Conservation (phyloP, 2,113 vertebrate genomes). For the Psammodynastes pulverulentus region DNA sequence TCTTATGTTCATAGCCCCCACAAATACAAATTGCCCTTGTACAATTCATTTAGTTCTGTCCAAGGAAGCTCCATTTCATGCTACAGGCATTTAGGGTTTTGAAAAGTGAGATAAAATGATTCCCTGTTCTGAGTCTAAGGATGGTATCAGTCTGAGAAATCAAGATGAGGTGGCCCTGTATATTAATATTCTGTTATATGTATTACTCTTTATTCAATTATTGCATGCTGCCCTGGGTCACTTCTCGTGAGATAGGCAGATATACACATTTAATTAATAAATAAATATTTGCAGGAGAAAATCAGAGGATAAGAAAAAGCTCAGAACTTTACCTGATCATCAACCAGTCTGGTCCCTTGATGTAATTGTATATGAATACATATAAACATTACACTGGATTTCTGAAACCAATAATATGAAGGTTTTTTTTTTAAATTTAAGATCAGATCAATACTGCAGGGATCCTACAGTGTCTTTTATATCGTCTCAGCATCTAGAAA, state of each 20-base stretch:
- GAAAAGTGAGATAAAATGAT: not conserved
- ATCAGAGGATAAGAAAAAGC: not conserved
- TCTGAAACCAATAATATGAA: conserved; percentile 26
- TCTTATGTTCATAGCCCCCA: not conserved
- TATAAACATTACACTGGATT: not conserved
- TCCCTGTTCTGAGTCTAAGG: not conserved
- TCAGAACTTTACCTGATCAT: not conserved
- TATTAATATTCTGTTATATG: not conserved
- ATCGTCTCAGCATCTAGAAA: conserved; percentile 39
- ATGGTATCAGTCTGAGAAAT: not conserved
- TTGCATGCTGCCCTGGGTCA: not conserved
- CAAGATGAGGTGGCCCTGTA: not conserved
- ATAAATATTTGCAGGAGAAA: not conserved
- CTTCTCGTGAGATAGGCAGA: not conserved
- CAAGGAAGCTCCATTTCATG: not conserved
- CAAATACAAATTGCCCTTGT: not conserved
- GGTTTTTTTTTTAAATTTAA: not conserved
- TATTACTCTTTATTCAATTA: not conserved
- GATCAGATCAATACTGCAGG: conserved; percentile 18
- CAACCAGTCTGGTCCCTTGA: not conserved
- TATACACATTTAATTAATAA: not conserved
- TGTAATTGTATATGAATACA: not conserved
- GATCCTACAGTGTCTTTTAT: not conserved
- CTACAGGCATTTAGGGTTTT: not conserved
- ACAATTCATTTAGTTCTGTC: not conserved